Percentiles rank a stretch among this genome's conserved stretches.
Evolutionary conservation across 2,888 invertebrate genomes (phyloP).

Genomic region (Lacanobia wlatinum): DNA sequence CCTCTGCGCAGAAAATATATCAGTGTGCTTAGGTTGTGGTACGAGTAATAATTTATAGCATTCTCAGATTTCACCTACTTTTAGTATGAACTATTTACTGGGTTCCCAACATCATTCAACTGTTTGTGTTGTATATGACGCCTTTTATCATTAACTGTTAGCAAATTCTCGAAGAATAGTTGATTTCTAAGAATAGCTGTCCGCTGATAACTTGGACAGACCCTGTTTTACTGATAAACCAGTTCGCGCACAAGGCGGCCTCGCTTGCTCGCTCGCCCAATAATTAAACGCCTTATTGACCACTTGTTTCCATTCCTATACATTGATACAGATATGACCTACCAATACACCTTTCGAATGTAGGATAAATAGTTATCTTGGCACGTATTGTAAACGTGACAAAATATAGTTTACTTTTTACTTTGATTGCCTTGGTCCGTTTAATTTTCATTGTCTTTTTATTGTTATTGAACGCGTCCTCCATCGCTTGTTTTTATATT

Average conservation of each 20-base stretch:
- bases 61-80: conserved; percentile 6
- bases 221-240: conserved; percentile 83
- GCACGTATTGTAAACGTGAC: conserved; percentile 73
- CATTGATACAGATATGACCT: conserved; percentile 82
- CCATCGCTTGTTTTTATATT: conserved; percentile 13
- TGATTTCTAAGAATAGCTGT: conserved; percentile 54
- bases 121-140: not conserved
- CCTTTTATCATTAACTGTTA: conserved; percentile 3
- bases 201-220: conserved; percentile 76
- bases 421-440: conserved; percentile 65
- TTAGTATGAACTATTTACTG: not conserved
- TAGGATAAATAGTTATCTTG: conserved; percentile 72
- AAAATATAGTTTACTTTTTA: conserved; percentile 65
- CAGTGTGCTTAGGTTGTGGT: conserved; percentile 66
- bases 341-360: conserved; percentile 77
- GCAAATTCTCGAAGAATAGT: conserved; percentile 26
- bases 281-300: conserved; percentile 88
- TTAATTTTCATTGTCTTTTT: conserved; percentile 34
- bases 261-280: conserved; percentile 83
- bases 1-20: conserved; percentile 68
- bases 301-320: conserved; percentile 85
- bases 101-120: not conserved
- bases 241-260: conserved; percentile 87
- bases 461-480: conserved; percentile 30
- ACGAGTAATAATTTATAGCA: conserved; percentile 67